These are phyloP conservation scores for Setophaga petechia DNA, from an alignment of 2,113 vertebrate species.

Conservation along the genomic window DNA sequence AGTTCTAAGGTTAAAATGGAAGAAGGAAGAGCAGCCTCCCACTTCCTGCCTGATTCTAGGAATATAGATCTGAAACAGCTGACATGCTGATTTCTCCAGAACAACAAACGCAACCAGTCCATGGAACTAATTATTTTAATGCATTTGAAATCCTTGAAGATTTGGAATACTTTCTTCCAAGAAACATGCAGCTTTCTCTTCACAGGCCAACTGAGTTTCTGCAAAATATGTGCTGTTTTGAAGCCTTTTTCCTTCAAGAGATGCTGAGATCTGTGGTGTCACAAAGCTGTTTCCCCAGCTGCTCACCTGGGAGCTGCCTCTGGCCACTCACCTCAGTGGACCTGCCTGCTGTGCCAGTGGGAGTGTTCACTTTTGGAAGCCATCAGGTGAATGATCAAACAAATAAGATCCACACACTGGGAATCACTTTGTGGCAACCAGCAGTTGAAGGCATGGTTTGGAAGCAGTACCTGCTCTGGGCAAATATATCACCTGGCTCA, in stretches of 20 bases:
- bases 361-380: fast-evolving
- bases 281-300: not conserved
- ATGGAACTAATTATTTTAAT: not conserved
- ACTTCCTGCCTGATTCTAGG: not conserved
- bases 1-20: not conserved
- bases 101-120: not conserved
- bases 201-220: not conserved
- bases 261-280: not conserved
- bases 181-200: not conserved
- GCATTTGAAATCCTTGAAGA: not conserved
- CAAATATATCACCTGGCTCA: not conserved
- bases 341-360: not conserved
- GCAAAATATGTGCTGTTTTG: not conserved
- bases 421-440: fast-evolving
- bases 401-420: not conserved
- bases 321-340: fast-evolving
- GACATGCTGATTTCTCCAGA: not conserved
- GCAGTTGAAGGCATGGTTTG: not conserved
- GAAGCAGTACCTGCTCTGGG: not conserved
- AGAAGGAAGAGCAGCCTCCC: not conserved
- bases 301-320: not conserved
- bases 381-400: not conserved
- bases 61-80: not conserved
- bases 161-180: not conserved
- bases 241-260: not conserved